A percentile compares a stretch with the other conserved stretches of the same genome.
Conservation (phyloP, 2,888 invertebrate genomes). For the Minunthozetes semirufus region DNA sequence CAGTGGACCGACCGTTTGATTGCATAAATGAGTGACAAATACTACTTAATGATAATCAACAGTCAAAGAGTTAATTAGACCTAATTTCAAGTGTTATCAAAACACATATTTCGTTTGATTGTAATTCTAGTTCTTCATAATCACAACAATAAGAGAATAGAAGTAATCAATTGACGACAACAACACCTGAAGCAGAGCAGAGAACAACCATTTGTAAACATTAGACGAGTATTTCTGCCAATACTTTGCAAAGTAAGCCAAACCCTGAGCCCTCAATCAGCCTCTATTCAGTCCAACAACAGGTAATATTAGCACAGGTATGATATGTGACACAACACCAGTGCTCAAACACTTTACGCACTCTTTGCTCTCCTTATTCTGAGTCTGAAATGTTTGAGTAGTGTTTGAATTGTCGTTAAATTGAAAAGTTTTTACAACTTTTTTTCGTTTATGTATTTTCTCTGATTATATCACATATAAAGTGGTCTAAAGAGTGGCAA, state of each 20-base stretch:
- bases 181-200: neutral
- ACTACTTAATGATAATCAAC: neutral
- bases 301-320: neutral
- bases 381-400: too few relatives aligned
- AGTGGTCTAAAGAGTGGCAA: too few relatives aligned
- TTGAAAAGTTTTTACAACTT: too few relatives aligned
- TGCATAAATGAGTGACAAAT: neutral
- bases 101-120: neutral
- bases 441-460: too few relatives aligned
- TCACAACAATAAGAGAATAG: neutral
- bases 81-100: conserved; percentile 11
- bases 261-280: conserved; percentile 24
- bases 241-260: conserved; percentile 7
- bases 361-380: too few relatives aligned
- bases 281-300: too few relatives aligned
- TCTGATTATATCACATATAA: too few relatives aligned
- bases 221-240: neutral
- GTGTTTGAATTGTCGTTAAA: too few relatives aligned
- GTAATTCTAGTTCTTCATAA: neutral
- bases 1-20: neutral
- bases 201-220: conserved; percentile 19
- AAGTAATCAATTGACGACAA: neutral
- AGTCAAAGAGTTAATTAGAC: conserved; percentile 1
- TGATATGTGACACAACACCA: too few relatives aligned
- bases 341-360: too few relatives aligned